These are phyloP conservation scores for Drosophila formosana DNA, from an alignment of 2,888 invertebrate genomes.

Conservation along the genomic window DNA sequence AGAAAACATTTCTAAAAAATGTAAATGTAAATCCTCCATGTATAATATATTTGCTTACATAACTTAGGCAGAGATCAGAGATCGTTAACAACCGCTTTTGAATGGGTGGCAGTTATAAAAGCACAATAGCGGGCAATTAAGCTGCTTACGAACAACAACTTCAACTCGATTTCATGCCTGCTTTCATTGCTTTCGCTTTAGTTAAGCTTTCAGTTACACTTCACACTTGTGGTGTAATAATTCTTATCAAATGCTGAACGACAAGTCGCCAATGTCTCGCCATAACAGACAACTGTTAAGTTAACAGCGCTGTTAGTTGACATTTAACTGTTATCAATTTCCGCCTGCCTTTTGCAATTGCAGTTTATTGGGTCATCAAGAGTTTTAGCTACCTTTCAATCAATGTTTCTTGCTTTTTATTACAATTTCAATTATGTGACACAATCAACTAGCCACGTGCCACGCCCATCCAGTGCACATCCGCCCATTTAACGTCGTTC, in stretches of 20 bases:
- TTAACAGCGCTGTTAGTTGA: background rate
- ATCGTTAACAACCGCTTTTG: background rate
- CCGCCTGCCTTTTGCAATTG: background rate
- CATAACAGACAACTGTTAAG: background rate
- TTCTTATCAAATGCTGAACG: background rate
- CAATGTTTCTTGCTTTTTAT: conserved; percentile 30
- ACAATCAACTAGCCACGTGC: conserved; percentile 48
- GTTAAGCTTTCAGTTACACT: background rate
- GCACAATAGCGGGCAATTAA: conserved; percentile 3
- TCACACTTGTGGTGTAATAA: conserved; percentile 2
- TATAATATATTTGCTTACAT: background rate
- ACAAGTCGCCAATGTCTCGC: no score
- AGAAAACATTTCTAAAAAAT: background rate
- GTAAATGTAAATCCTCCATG: no score
- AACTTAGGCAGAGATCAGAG: background rate
- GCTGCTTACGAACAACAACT: background rate
- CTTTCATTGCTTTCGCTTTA: background rate
- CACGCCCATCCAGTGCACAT: conserved; percentile 48
- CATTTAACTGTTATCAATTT: background rate
- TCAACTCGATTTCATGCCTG: conserved; percentile 7
- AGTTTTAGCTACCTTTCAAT: conserved; percentile 60
- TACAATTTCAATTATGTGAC: conserved; percentile 56
- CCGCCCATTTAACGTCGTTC: background rate
- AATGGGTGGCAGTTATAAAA: background rate
- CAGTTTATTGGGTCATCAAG: conserved; percentile 19